Evolutionary conservation across 2,797 vertebrate genomes (phyloP).

Genomic region (Nasua narica): DNA sequence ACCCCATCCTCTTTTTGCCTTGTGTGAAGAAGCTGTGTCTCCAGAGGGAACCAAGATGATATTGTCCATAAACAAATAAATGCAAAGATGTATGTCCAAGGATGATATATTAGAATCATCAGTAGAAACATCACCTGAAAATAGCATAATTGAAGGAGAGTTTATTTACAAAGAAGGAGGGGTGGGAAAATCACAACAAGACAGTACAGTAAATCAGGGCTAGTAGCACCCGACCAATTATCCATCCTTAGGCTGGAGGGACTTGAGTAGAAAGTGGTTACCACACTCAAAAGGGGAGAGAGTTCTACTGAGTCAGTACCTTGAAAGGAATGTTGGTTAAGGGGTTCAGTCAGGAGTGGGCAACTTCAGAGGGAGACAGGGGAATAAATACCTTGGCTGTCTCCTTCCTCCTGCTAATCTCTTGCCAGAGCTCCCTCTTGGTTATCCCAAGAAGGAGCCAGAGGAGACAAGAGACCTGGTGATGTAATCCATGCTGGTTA

Average conservation of each 20-base stretch:
- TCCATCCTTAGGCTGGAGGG: background rate
- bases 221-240: background rate
- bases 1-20: background rate
- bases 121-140: background rate
- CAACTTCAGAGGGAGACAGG: background rate
- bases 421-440: background rate
- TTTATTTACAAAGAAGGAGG: background rate
- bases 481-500: background rate
- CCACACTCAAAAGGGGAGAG: background rate
- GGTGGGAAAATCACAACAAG: background rate
- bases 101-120: background rate
- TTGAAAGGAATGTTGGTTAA: background rate
- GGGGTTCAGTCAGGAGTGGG: background rate
- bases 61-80: background rate
- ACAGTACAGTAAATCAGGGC: background rate
- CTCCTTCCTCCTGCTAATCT: background rate
- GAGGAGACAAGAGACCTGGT: background rate
- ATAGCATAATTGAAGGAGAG: background rate
- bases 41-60: background rate
- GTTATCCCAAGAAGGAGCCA: background rate
- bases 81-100: background rate
- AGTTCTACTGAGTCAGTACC: background rate
- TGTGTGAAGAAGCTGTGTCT: background rate
- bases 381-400: background rate
- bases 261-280: background rate